Evolutionary conservation across 1,140 invertebrate species (phyloP).

Genomic region (Drosophila hydei): DNA sequence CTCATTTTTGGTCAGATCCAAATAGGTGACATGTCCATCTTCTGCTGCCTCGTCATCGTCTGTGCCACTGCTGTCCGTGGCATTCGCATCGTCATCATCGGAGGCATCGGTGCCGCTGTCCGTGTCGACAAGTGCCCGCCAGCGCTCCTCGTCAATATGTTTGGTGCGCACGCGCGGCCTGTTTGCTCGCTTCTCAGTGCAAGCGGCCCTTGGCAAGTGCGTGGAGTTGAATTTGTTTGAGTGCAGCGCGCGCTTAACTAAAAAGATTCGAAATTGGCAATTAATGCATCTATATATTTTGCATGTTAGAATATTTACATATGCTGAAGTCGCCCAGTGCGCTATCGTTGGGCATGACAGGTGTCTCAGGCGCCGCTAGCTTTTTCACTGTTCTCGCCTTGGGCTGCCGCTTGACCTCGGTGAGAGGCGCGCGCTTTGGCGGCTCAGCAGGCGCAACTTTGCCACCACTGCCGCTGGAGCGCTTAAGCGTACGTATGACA

Average conservation of each 20-base stretch:
- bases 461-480: slow-evolving; percentile 52
- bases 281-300: too few species aligned
- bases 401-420: slow-evolving; percentile 27
- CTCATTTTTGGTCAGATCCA: slow-evolving; percentile 69
- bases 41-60: not conserved
- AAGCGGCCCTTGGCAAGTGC: slow-evolving; percentile 34
- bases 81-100: slow-evolving; percentile 22
- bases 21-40: slow-evolving; percentile 53
- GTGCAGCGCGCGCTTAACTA: slow-evolving; percentile 62
- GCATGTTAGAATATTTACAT: too few species aligned
- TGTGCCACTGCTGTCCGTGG: slow-evolving; percentile 8
- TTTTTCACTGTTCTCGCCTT: slow-evolving; percentile 23
- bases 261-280: too few species aligned
- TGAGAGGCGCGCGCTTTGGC: slow-evolving; percentile 18
- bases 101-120: slow-evolving; percentile 65
- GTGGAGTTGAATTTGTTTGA: slow-evolving; percentile 71
- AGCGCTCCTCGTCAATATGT: slow-evolving; percentile 55
- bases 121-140: slow-evolving; percentile 62
- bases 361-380: not conserved
- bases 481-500: slow-evolving; percentile 67
- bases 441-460: slow-evolving; percentile 4
- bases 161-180: slow-evolving; percentile 31
- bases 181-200: slow-evolving; percentile 20
- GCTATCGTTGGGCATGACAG: slow-evolving; percentile 49
- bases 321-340: slow-evolving; percentile 66